Evolutionary conservation across 2,113 vertebrate species (phyloP), one percentile per base, ranked within the genome.

Genomic region (Amphiprion percula): DNA sequence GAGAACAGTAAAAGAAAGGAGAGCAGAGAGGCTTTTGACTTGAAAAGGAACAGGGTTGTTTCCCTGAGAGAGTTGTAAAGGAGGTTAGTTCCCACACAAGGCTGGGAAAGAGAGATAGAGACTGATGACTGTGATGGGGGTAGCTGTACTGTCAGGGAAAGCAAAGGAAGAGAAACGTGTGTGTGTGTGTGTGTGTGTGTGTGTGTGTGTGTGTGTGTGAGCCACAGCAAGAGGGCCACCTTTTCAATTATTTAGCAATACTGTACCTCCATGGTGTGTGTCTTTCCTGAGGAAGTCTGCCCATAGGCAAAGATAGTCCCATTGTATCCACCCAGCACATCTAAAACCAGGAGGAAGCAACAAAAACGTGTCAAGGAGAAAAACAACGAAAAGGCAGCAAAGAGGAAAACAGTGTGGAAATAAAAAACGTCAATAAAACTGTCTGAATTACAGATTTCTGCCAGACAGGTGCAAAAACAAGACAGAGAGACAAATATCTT

Each of bases 271-370:
- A 98, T 98, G 50, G 97, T 98, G 90, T 98, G 97, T 61, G 97
- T 98, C 93, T 98, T 98, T 86, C 97, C 97, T 2, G 97, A 98
- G 5, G 97, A 96, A 0, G 97, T 98, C 90, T 98, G 97, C 83
- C 97, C 97, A 15, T 98, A 98, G 80, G 97, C 97, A 80, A 98
- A 98, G 82, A 98, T 98, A 62, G 97, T 98, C 49, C 97, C 97
- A 12, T 98, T 98, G 85, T 98, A 98, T 68, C 97, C 97, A 0
- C 94, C 96, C 80, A 98, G 93, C 52, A 98, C 97, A 81, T 98
- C 97, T 98, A 71, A 24, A 85, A 46, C 33, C 10, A 68, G 24
- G 69, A 47, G 28, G 19, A 75, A 14, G 33, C 74, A 44, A 70
- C 14, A 83, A 65, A 87, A 17, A 14, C 33, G 37, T 44, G 15